Evolutionary conservation across 2,113 vertebrate species (phyloP).

Genomic region (Dipodomys merriami): DNA sequence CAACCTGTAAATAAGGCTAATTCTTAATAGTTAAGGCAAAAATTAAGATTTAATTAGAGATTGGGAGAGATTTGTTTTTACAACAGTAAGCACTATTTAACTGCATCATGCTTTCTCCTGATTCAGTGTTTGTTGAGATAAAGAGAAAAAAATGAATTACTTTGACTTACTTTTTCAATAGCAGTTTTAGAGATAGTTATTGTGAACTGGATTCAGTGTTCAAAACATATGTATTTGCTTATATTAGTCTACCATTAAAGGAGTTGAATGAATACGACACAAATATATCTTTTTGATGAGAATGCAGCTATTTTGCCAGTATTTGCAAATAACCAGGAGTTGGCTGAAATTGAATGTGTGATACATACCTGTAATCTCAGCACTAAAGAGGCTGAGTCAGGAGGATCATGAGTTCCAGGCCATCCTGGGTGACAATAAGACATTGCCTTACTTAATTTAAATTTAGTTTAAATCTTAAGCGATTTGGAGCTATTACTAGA

Average conservation of each 20-base stretch:
- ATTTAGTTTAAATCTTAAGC: constrained; percentile 30
- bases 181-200: neutral
- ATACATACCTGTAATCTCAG: neutral
- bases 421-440: neutral
- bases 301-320: neutral
- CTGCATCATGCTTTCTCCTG: neutral
- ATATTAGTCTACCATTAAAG: constrained; percentile 3
- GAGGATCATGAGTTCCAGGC: no score
- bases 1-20: neutral
- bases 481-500: neutral
- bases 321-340: neutral
- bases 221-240: neutral
- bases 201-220: constrained; percentile 6
- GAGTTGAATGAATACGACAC: constrained; percentile 14
- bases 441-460: neutral
- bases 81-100: neutral
- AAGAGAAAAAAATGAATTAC: constrained; percentile 10
- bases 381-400: no score
- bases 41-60: constrained; percentile 41
- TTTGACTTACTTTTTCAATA: constrained; percentile 36
- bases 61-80: neutral
- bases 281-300: neutral
- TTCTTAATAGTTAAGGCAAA: neutral
- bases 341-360: neutral
- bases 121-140: neutral